Evolutionary conservation across 1,140 invertebrate species (phyloP).

Genomic region (Bombus breviceps): DNA sequence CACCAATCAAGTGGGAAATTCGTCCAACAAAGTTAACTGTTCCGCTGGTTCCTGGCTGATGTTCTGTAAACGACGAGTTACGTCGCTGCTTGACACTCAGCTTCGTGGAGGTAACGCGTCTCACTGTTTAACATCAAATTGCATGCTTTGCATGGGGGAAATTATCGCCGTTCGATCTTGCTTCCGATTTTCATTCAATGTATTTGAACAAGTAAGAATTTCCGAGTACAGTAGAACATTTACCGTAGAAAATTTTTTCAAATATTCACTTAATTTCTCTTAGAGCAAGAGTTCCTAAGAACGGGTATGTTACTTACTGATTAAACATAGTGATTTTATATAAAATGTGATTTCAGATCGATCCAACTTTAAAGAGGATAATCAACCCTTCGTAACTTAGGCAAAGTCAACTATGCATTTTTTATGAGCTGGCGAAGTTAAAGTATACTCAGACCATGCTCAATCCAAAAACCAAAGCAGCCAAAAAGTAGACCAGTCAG

Average conservation of each 20-base stretch:
- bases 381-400: conserved; percentile 6
- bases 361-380: conserved; percentile 13
- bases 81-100: neutral
- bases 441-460: neutral
- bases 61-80: conserved; percentile 3
- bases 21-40: conserved; percentile 18
- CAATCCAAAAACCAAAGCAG: conserved; percentile 7
- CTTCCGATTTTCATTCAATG: neutral
- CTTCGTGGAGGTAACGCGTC: no score
- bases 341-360: neutral
- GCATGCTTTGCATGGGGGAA: neutral
- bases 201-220: neutral
- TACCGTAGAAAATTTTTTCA: no score
- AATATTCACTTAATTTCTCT: no score
- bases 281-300: neutral
- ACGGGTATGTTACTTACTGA: neutral
- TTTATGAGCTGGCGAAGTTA: conserved; percentile 12
- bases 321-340: neutral
- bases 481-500: neutral
- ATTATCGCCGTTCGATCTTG: neutral
- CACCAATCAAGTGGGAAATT: conserved; percentile 29
- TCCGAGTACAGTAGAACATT: no score
- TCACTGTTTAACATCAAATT: neutral
- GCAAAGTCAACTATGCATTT: conserved; percentile 30
- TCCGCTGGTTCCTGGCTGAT: neutral